phyloP scores from a whole-genome alignment of 2,113 vertebrate species.

The Gambusia affinis region DNA sequence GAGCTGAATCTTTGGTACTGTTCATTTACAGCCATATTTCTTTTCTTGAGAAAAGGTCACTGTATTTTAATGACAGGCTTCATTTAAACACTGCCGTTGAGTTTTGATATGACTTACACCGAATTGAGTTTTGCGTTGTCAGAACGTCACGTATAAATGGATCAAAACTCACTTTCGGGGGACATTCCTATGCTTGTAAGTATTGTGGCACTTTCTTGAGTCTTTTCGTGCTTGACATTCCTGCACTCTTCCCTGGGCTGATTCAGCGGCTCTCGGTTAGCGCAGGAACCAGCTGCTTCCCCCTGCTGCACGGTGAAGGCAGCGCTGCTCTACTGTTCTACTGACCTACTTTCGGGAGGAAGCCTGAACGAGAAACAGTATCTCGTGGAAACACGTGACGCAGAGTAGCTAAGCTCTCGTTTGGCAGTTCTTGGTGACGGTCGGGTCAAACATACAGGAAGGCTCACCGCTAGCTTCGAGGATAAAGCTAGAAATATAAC shows the following conservation, averaged over 20 bases:
- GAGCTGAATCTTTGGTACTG: neutral
- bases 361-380: slow-evolving; percentile 1
- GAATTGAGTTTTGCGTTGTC: no score
- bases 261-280: neutral
- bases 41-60: neutral
- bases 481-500: neutral
- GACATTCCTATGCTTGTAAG: neutral
- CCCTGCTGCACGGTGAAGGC: slow-evolving; percentile 35
- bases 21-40: neutral
- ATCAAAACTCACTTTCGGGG: no score
- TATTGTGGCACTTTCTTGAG: neutral
- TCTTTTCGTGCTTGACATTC: slow-evolving; percentile 1
- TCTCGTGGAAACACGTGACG: slow-evolving; percentile 36
- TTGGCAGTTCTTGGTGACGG: neutral
- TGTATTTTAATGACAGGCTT: no score
- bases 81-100: no score
- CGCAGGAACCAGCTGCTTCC: slow-evolving; percentile 16
- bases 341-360: slow-evolving; percentile 67
- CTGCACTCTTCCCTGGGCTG: neutral
- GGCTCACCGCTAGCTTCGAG: no score
- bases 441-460: no score
- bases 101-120: no score
- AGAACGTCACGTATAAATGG: no score
- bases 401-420: neutral
- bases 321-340: slow-evolving; percentile 72